Percentiles rank a stretch among this genome's conserved stretches.
phyloP scores from a whole-genome alignment of 2,113 vertebrate species.

The Zosterops hypoxanthus region DNA sequence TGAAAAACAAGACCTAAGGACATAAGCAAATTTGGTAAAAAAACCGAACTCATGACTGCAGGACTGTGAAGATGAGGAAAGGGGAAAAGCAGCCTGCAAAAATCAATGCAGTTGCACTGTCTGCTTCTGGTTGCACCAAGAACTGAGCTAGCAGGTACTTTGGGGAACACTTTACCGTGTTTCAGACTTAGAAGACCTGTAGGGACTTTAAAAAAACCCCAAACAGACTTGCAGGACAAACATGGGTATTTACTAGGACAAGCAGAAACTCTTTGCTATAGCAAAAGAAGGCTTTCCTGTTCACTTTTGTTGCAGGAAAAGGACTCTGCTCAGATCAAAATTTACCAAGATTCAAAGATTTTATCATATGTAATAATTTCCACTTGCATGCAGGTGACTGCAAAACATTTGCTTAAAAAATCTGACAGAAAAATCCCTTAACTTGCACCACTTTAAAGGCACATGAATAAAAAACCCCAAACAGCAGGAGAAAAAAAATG shows the following conservation, averaged over 20 bases:
- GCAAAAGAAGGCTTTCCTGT: background rate
- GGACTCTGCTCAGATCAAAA: background rate
- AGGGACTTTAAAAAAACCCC: background rate
- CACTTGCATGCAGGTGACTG: background rate
- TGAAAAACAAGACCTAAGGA: background rate
- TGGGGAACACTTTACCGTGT: background rate
- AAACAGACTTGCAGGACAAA: background rate
- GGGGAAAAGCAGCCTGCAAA: background rate
- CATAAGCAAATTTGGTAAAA: background rate
- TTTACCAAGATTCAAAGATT: background rate
- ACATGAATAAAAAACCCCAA: background rate
- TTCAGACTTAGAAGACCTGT: background rate
- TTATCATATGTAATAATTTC: background rate
- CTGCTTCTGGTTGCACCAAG: background rate
- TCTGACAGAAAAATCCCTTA: background rate
- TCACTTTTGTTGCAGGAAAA: background rate
- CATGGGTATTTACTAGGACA: background rate
- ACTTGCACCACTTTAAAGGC: background rate
- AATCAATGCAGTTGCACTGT: fast-evolving
- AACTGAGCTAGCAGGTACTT: background rate
- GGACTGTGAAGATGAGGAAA: background rate
- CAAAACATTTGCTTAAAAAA: background rate
- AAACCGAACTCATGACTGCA: background rate
- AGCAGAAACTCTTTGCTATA: background rate
- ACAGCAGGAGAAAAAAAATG: background rate